Base-by-base conservation (phyloP, 2,888 invertebrate species). In the Limenitis arthemis region DNA sequence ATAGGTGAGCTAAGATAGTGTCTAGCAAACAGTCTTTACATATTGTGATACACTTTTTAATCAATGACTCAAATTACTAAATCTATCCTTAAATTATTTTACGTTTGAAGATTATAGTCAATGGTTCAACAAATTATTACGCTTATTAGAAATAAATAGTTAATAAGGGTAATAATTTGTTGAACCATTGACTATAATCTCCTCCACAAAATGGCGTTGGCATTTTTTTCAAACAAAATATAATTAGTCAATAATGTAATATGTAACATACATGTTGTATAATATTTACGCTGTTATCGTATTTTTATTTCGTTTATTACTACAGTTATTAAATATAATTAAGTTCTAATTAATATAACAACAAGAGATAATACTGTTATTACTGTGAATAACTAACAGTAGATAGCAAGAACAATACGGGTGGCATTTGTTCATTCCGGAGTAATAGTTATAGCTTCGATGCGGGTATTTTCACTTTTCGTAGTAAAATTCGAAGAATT, bases 401-500 rank as follows among this genome's bases (percentile, higher is more conserved):
- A 46, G 46, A 51, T 43, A 50, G 40, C 36, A 33, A 53, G 12
- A 47, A 53, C 39, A 43, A 39, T 44, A 38, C 34, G 40, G 40
- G 20, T 34, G 29, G 39, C 31, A 49, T 54, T 54, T 41, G 47
- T 49, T 53, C 49, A 47, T 49, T 54, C 37, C 49, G 53, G 49
- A 49, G 47, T 49, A 55, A 58, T 56, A 44, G 54, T 44, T 41
- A 47, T 37, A 51, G 54, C 48, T 46, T 43, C 50, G 54, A 59
- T 56, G 56, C 55, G 54, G 60, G 61, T 59, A 75, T 77, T 81
- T 81, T 81, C 79, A 79, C 80, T 81, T 81, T 80, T 77, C 70
- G 65, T 63, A 55, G 66, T 67, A 69, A 72, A 72, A 75, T 55
- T 38, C 71, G 61, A 56, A 67, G 68, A 66, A 61, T 59, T 53